phyloP scores from a whole-genome alignment of 2,888 invertebrate genomes.

The Catocala sponsa region DNA sequence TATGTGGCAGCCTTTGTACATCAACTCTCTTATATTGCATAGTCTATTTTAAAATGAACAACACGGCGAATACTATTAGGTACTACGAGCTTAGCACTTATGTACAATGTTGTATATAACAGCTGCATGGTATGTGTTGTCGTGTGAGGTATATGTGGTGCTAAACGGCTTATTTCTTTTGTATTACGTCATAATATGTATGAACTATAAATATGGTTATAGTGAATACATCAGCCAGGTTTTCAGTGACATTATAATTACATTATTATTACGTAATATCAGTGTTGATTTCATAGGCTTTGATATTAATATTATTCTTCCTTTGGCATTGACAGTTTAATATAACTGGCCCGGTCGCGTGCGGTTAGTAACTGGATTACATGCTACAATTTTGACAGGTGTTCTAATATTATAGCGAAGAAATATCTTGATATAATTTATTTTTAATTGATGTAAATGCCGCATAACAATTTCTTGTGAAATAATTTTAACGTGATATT shows the following conservation, averaged over 20 bases:
- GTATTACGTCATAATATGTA: not conserved
- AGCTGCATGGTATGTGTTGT: constrained; percentile 18
- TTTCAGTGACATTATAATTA: too few relatives aligned
- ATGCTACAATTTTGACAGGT: constrained; percentile 37
- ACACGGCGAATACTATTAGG: not conserved
- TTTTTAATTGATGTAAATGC: constrained; percentile 37
- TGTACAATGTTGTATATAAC: constrained; percentile 15
- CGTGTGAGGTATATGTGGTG: constrained; percentile 29
- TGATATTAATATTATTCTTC: not conserved
- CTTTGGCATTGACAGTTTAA: constrained; percentile 1
- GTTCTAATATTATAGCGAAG: constrained; percentile 33
- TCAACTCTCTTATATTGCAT: constrained; percentile 27
- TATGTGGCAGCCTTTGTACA: constrained; percentile 28
- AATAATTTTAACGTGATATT: constrained; percentile 6
- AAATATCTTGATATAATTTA: constrained; percentile 37
- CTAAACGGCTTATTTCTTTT: constrained; percentile 18
- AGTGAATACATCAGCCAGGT: too few relatives aligned
- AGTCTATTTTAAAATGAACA: constrained; percentile 6
- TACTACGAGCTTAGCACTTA: constrained; percentile 41
- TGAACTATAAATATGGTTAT: not conserved
- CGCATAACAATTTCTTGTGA: constrained; percentile 18
- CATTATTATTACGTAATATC: too few relatives aligned
- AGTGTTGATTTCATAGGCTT: not conserved
- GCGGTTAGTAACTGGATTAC: not conserved
- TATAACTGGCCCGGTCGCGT: not conserved